phyloP scores from a whole-genome alignment of 2,113 vertebrate species.

The Laterallus jamaicensis region DNA sequence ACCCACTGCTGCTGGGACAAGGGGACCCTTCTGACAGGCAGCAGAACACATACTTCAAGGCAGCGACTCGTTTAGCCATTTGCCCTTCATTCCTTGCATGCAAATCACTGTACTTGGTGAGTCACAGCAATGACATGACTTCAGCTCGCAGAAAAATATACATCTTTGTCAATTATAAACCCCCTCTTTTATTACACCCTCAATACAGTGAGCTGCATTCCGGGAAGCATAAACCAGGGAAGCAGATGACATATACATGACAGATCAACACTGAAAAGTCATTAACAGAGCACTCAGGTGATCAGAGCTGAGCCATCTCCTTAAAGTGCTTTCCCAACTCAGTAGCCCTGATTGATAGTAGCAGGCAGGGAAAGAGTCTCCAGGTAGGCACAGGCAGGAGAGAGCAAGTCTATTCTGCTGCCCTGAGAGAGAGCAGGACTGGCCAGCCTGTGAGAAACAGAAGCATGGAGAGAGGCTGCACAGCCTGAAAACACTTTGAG shows the following conservation, averaged over 20 bases:
- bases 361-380: background rate
- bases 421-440: background rate
- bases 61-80: background rate
- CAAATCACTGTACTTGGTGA: background rate
- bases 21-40: background rate
- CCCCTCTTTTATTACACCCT: background rate
- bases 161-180: background rate
- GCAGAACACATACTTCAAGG: background rate
- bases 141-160: background rate
- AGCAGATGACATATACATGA: background rate
- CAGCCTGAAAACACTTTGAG: background rate
- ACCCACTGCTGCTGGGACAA: background rate
- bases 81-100: background rate
- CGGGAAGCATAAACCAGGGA: background rate
- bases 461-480: background rate
- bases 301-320: background rate
- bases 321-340: background rate
- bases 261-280: background rate
- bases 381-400: background rate
- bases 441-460: background rate
- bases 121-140: background rate
- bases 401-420: background rate
- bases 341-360: background rate
- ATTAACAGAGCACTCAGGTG: background rate
- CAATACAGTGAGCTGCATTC: background rate